These are phyloP conservation scores for Cuniculus paca DNA, from an alignment of 2,797 vertebrate species.

Conservation along the genomic window DNA sequence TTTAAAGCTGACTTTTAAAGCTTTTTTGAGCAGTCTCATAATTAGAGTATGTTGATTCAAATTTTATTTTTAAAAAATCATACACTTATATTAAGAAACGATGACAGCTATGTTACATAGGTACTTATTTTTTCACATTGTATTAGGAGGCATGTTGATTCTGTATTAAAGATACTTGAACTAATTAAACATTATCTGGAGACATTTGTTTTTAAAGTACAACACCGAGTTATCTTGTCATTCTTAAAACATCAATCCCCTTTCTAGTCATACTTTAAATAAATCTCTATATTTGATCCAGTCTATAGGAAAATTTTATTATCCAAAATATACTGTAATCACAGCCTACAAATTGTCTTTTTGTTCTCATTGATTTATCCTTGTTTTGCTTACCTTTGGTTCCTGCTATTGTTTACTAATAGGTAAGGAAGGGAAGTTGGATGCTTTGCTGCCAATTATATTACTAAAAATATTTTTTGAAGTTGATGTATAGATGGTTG, in stretches of 20 bases:
- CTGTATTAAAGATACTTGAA: neutral
- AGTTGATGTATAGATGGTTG: neutral
- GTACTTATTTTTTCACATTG: neutral
- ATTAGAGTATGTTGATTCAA: neutral
- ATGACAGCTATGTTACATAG: fast-evolving
- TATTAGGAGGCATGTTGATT: neutral
- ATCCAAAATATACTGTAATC: neutral
- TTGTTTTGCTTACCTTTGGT: neutral
- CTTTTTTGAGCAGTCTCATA: neutral
- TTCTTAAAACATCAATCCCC: neutral
- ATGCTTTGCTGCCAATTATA: neutral
- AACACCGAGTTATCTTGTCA: neutral
- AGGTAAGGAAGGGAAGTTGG: neutral
- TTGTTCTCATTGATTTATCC: neutral
- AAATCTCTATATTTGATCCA: neutral
- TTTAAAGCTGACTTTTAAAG: neutral
- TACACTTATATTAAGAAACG: neutral
- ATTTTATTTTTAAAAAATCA: neutral
- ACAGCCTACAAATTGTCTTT: neutral
- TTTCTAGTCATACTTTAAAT: neutral
- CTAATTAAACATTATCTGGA: neutral
- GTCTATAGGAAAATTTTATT: neutral
- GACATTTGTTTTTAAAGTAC: neutral
- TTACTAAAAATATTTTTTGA: neutral
- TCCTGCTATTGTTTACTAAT: neutral